These are phyloP conservation scores for Campaea margaritaria DNA, from an alignment of 2,888 invertebrate species.

Conservation along the genomic window DNA sequence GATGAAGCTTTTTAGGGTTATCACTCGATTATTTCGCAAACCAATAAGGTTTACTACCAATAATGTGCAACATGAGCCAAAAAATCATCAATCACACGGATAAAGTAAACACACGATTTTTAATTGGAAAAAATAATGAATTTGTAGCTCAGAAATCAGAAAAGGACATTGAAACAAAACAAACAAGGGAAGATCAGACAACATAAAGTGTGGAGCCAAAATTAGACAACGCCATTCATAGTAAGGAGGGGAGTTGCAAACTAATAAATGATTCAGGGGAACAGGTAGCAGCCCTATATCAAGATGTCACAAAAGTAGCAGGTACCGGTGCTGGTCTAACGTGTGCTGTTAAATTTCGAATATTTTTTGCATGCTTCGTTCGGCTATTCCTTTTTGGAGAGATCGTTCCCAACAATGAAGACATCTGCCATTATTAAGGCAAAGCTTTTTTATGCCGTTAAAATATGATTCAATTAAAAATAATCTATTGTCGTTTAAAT, in stretches of 20 bases:
- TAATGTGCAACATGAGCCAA: slow-evolving; percentile 7
- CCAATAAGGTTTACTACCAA: slow-evolving; percentile 20
- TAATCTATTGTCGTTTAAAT: slow-evolving; percentile 34
- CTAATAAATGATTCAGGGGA: slow-evolving; percentile 52
- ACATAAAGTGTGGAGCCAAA: slow-evolving; percentile 3
- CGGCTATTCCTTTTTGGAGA: slow-evolving; percentile 60
- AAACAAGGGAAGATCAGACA: slow-evolving; percentile 7
- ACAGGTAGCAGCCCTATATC: slow-evolving; percentile 71
- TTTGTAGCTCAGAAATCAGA: background rate
- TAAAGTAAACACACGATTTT: background rate
- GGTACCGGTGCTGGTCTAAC: slow-evolving; percentile 75
- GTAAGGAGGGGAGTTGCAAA: slow-evolving; percentile 32
- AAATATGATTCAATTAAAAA: slow-evolving; percentile 40
- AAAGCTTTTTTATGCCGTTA: slow-evolving; percentile 27
- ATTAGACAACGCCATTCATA: slow-evolving; percentile 14
- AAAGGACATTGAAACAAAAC: background rate
- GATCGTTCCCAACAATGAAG: slow-evolving; percentile 58
- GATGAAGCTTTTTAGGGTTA: slow-evolving; percentile 84
- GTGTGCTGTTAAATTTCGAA: slow-evolving; percentile 76
- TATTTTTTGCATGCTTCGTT: slow-evolving; percentile 71
- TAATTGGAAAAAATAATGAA: background rate
- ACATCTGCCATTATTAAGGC: slow-evolving; percentile 61
- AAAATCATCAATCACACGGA: background rate
- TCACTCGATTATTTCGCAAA: slow-evolving; percentile 60
- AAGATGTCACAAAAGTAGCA: slow-evolving; percentile 82